Base-by-base conservation (phyloP, 2,797 vertebrate species). In the Sebastes baramenuke region DNA sequence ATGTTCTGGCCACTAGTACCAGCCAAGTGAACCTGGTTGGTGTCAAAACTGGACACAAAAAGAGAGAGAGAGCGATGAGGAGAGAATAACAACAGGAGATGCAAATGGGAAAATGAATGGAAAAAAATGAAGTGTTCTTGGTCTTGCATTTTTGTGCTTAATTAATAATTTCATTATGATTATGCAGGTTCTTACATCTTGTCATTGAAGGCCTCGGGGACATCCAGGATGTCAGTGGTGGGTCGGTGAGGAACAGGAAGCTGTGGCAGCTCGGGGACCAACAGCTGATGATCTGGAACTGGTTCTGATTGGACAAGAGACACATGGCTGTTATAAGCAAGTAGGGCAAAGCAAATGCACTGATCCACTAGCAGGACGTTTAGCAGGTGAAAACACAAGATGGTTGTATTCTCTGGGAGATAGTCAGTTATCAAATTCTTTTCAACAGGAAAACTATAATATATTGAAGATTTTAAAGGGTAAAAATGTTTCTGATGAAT, bases 11-110 rank as follows among this genome's bases (percentile, higher is more conserved):
- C 96, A 25, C 96, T 93, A 20, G 97, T 96, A 67, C 97, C 98
- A 83, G 95, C 90, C 93, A 99, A 90, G 78, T 96, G 96, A 89
- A 99, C 96, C n/a, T 96, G 95, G 3, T 98, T 98, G 87, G 94
- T 94, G 87, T 92, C 83, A 46, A 93, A 88, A 74, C 92, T 94
- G 52, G 30, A 75, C 16, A 67, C 6, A 75, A 6, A 60, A 38
- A 72, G 24, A 61, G 49, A 66, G 34, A 64, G 5, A 38, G 20
- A 77, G 3, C 3, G n/a, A 68, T 13, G 29, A 69, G 36, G 25
- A 32, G 30, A 29, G 1, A 70, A 34, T 8, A 65, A 6, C 3
- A 8, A 54, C 20, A 30, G 25, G 2, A 16, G 6, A 36, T 58
- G 3, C 0, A 20, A 32, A 46, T 24, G 4, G 8, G 4, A 20